Conservation (phyloP, 1,140 invertebrate genomes). For the Heliconius hermathena region DNA sequence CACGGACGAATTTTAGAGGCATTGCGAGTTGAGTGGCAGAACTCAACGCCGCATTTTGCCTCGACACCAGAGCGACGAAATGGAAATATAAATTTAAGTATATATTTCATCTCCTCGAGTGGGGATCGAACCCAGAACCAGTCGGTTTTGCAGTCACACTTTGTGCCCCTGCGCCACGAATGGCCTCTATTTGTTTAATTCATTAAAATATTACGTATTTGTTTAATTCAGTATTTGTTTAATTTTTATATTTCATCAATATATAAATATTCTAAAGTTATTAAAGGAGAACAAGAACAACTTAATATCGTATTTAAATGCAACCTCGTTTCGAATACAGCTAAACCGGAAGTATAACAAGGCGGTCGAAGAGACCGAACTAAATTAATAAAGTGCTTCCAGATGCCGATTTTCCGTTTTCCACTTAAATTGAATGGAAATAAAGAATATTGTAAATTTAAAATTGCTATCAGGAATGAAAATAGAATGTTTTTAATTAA, state of each 20-base stretch:
- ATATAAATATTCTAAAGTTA: not conserved
- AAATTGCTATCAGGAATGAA: not conserved
- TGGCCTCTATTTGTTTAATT: too few species aligned
- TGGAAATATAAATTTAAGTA: too few species aligned
- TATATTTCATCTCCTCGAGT: too few species aligned
- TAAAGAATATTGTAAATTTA: conserved; percentile 8
- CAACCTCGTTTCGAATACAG: conserved; percentile 18
- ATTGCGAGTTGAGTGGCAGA: too few species aligned
- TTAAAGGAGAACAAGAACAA: not conserved
- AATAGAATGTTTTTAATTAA: not conserved
- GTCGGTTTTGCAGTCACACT: too few species aligned
- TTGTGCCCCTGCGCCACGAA: too few species aligned
- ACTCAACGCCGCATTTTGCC: too few species aligned
- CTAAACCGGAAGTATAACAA: conserved; percentile 18
- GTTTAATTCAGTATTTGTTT: too few species aligned
- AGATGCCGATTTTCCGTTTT: conserved; percentile 26
- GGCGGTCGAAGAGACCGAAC: conserved; percentile 11
- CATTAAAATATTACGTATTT: too few species aligned
- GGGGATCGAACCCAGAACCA: too few species aligned
- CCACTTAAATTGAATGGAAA: conserved; percentile 12
- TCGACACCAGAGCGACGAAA: too few species aligned
- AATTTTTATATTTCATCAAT: not conserved
- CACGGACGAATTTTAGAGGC: too few species aligned
- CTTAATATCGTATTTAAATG: conserved; percentile 15
- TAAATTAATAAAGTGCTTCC: conserved; percentile 21